A percentile compares a stretch with the other conserved stretches of the same genome.
Evolutionary conservation across 53 echinoderm and acorn worm genomes (phyloP).

Genomic region (Pentamera pediparva): DNA sequence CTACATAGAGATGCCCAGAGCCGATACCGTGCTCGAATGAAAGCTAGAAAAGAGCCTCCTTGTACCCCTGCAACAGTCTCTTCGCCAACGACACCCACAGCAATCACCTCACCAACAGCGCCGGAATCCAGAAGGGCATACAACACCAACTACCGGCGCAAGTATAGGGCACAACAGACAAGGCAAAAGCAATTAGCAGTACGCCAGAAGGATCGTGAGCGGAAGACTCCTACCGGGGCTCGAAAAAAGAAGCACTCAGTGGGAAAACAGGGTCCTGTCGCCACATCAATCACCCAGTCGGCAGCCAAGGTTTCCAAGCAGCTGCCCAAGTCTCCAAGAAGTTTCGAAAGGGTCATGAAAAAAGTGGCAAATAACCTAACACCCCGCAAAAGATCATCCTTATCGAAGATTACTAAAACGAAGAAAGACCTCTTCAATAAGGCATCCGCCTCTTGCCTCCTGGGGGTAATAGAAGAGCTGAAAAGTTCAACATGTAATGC

Average conservation of each 20-base stretch:
- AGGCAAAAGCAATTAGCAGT: neutral
- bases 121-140: neutral
- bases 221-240: neutral
- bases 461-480: neutral
- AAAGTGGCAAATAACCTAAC: neutral
- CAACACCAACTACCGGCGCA: neutral
- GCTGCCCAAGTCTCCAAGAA: neutral
- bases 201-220: neutral
- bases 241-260: neutral
- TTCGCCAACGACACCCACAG: neutral
- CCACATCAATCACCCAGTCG: neutral
- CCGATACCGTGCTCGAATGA: neutral
- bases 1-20: neutral
- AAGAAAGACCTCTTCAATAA: neutral
- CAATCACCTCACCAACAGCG: neutral
- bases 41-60: neutral
- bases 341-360: neutral
- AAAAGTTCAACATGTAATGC: neutral
- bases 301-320: neutral
- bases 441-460: neutral
- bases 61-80: neutral
- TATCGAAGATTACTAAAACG: neutral
- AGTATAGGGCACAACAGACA: neutral
- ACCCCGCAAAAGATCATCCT: neutral
- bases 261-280: neutral